Conservation (phyloP, 1,140 invertebrate species). For the Trachelipus rathkii region DNA sequence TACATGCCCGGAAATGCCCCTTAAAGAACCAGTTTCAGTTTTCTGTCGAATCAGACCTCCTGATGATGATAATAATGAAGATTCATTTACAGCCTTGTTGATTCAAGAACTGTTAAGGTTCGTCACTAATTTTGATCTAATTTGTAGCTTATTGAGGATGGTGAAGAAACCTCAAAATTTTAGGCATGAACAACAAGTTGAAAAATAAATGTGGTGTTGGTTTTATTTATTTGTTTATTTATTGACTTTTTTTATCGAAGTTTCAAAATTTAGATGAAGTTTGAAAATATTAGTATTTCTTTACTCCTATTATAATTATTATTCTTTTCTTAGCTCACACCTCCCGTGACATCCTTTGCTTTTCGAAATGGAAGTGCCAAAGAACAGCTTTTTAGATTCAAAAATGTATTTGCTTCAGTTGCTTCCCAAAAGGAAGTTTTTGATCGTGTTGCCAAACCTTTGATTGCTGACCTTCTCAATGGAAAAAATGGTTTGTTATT, state of each 20-base stretch:
- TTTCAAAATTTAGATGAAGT: too few relatives aligned
- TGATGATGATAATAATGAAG: neutral
- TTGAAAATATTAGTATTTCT: too few relatives aligned
- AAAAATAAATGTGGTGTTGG: too few relatives aligned
- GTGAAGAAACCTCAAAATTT: too few relatives aligned
- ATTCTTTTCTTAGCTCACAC: constrained; percentile 30
- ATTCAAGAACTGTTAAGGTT: constrained; percentile 4
- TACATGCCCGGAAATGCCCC: neutral
- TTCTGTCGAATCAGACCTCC: neutral
- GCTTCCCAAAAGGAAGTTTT: constrained; percentile 78
- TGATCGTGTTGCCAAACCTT: constrained; percentile 69
- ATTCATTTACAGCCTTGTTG: neutral
- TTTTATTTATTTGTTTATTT: too few relatives aligned
- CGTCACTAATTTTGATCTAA: too few relatives aligned
- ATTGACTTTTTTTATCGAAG: too few relatives aligned
- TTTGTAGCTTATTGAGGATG: too few relatives aligned
- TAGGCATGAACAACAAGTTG: too few relatives aligned
- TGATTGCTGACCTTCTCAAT: constrained; percentile 65
- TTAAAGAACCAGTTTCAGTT: neutral
- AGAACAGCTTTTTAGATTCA: constrained; percentile 55
- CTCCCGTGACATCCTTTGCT: constrained; percentile 30
- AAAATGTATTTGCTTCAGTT: constrained; percentile 75
- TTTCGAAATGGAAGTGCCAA: constrained; percentile 42
- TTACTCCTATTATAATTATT: neutral
- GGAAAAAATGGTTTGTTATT: constrained; percentile 80